Base-by-base conservation (phyloP, 2,888 invertebrate genomes). In the Apotomis capreana region DNA sequence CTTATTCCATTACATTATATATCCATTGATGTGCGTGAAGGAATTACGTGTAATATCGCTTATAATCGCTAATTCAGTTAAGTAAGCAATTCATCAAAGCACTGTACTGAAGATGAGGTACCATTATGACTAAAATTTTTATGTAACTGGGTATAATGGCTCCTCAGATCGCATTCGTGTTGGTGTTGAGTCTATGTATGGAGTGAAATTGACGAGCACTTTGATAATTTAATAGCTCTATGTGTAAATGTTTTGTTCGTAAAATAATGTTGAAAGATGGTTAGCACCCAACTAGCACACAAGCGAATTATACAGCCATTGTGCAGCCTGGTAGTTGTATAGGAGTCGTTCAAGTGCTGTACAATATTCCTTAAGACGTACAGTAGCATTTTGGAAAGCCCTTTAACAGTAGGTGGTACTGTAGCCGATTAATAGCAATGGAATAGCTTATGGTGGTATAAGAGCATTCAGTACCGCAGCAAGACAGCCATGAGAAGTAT, bases 121-220 rank as follows among this genome's bases (percentile, higher is more conserved):
- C 12, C 52, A 44, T 65, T 70, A 65, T 65, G 60, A 60, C 65
- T n/a, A 65, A 65, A 15, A 70, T 65, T 67, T 70, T 71, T 58
- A 63, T 58, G 70, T 61, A 67, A 71, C 67, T 57, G 10, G 15
- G 64, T 46, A 49, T 67, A 70, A 70, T 65, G 15, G 55, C 49
- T 71, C 58, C 57, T 44, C n/a, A 67, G 40, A 54, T 49, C 12
- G 12, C 13, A 12, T 64, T 60, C 40, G 49, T 57, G 61, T n/a
- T 15, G 15, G 26, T 12, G 4, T 44, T 10, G n/a, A 10, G 15
- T 36, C 15, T 13, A 15, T 49, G 44, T 64, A 59, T 9, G 64
- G 54, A 70, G 70, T 55, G 49, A 61, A 44, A 61, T 61, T 49
- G 6, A 26, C 4, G 44, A 15, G 26, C 12, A 4, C 3, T 58